These are phyloP conservation scores for Pachyseris speciosa DNA, from an alignment of 64 coral and sea anemone genomes.

Conservation along the genomic window DNA sequence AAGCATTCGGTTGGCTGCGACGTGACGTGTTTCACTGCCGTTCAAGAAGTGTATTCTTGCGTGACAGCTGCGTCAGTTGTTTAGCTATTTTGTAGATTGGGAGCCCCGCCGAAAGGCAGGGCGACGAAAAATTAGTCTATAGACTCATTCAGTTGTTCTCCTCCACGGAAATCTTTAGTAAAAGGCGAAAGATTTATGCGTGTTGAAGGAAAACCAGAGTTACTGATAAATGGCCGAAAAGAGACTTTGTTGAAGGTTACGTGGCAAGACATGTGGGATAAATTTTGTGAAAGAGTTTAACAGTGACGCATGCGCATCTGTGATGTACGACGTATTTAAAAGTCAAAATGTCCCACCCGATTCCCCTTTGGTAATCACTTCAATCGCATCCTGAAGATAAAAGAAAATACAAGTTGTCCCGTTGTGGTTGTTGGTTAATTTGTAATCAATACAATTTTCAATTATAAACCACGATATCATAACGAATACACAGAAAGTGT, in stretches of 20 bases:
- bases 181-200: conserved; percentile 92
- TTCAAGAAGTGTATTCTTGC: no score
- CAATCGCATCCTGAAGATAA: no score
- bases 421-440: no score
- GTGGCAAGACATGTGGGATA: not conserved
- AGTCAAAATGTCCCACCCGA: no score
- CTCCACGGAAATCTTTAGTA: conserved; percentile 91
- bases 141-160: conserved; percentile 81
- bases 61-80: no score
- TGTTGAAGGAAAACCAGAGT: conserved; percentile 76
- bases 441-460: no score
- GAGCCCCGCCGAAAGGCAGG: conserved; percentile 63
- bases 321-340: not conserved
- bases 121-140: conserved; percentile 82
- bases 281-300: not conserved
- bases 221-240: rapidly evolving
- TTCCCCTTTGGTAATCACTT: no score
- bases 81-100: no score
- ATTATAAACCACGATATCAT: no score
- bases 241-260: not conserved
- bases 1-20: no score
- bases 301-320: not conserved
- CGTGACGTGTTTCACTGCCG: not conserved
- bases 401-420: no score
- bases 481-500: no score